A percentile compares a stretch with the other conserved stretches of the same genome.
These are phyloP conservation scores for Omphaloscelis lunosa DNA, from an alignment of 2,888 invertebrate genomes.

Conservation along the genomic window DNA sequence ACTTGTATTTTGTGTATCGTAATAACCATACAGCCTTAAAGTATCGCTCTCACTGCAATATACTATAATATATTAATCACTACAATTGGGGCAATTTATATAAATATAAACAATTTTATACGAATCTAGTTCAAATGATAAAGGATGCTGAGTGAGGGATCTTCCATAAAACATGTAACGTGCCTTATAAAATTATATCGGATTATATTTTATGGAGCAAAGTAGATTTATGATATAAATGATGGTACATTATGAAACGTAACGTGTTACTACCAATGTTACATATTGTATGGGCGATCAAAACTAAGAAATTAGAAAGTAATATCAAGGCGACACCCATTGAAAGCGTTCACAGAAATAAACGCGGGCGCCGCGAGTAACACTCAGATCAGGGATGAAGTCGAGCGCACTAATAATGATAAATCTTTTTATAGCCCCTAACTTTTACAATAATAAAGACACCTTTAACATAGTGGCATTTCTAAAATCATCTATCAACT, in stretches of 20 bases:
- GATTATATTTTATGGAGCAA: neutral
- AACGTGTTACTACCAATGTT: neutral
- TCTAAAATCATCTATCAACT: neutral
- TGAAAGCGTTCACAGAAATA: conserved; percentile 50
- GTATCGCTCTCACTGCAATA: conserved; percentile 56
- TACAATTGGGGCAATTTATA: conserved; percentile 67
- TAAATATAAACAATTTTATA: conserved; percentile 60
- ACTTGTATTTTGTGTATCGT: conserved; percentile 50
- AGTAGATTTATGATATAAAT: neutral
- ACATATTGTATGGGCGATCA: conserved; percentile 34
- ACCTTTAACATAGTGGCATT: neutral
- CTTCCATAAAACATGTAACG: conserved; percentile 40
- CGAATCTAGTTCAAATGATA: conserved; percentile 55
- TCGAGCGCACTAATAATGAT: conserved; percentile 41
- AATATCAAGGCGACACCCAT: conserved; percentile 56
- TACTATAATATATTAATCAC: conserved; percentile 58
- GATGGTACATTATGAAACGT: neutral
- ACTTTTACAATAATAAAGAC: conserved; percentile 14
- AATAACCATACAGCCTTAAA: conserved; percentile 53
- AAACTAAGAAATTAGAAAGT: conserved; percentile 34
- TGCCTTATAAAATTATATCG: neutral
- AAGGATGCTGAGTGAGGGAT: conserved; percentile 12
- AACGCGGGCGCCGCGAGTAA: conserved; percentile 22
- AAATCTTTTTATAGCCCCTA: conserved; percentile 14
- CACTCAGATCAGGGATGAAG: conserved; percentile 14